phyloP scores from a whole-genome alignment of 2,113 vertebrate genomes.

The Cheirogaleus medius region DNA sequence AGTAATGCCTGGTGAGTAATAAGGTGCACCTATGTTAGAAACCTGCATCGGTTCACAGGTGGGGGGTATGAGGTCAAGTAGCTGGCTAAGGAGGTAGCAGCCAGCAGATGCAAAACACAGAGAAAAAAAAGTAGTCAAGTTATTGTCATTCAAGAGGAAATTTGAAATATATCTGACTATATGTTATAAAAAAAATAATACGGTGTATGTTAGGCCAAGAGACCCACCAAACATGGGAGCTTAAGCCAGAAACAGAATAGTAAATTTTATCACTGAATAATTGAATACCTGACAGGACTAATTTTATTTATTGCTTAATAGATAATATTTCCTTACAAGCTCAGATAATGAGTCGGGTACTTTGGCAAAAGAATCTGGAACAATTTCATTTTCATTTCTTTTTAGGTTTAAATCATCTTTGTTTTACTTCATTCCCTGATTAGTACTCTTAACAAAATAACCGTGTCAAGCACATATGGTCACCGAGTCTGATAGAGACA shows the following conservation, averaged over 20 bases:
- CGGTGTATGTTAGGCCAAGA: neutral
- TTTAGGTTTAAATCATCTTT: neutral
- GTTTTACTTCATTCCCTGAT: neutral
- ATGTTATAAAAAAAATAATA: neutral
- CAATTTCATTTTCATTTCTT: slow-evolving; percentile 1
- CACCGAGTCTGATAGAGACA: neutral
- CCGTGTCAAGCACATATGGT: neutral
- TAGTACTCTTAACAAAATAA: neutral
- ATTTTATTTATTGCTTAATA: slow-evolving; percentile 46
- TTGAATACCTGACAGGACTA: neutral
- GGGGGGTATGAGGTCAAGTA: neutral
- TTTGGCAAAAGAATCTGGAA: slow-evolving; percentile 24
- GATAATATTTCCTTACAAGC: neutral
- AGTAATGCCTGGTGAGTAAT: neutral
- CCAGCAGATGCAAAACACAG: neutral
- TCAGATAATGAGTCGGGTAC: neutral
- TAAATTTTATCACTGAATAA: neutral
- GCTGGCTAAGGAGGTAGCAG: neutral
- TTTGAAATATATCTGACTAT: neutral
- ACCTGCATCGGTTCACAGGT: neutral
- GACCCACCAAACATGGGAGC: neutral
- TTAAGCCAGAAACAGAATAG: neutral
- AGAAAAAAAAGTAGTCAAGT: neutral
- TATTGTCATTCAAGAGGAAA: neutral
- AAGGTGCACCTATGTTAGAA: neutral